Percentiles rank a stretch among this genome's conserved stretches.
phyloP scores from a whole-genome alignment of 2,113 vertebrate species.

The Bos javanicus region DNA sequence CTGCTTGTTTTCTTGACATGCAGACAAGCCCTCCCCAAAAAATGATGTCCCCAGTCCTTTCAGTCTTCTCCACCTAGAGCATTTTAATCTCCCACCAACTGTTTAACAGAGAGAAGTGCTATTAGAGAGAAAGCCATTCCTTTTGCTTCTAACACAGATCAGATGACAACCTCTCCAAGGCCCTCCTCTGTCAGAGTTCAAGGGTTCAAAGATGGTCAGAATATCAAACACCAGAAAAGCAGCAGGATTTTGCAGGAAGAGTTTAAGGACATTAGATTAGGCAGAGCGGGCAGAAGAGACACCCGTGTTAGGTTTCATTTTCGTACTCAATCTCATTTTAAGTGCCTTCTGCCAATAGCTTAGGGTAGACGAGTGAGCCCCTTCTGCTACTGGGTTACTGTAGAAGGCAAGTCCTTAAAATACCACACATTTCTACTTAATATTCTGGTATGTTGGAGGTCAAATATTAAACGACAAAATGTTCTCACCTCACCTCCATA shows the following conservation, averaged over 20 bases:
- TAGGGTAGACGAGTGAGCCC: neutral
- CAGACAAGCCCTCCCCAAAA: constrained; percentile 54
- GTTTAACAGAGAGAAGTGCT: constrained; percentile 88
- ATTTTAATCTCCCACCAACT: constrained; percentile 94
- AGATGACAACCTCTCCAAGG: constrained; percentile 82
- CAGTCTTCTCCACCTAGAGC: constrained; percentile 84
- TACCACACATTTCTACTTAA: neutral
- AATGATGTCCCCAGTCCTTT: constrained; percentile 86
- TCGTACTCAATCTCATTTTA: constrained; percentile 33
- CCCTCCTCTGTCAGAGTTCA: constrained; percentile 83
- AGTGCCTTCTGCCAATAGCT: constrained; percentile 39
- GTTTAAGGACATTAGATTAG: constrained; percentile 76
- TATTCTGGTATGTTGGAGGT: neutral
- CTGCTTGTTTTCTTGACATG: constrained; percentile 80
- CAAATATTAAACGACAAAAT: constrained; percentile 32
- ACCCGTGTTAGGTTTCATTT: constrained; percentile 37
- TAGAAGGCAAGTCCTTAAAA: neutral
- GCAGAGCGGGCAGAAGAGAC: constrained; percentile 40
- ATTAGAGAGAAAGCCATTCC: constrained; percentile 84
- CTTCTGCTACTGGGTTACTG: neutral
- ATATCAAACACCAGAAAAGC: constrained; percentile 77
- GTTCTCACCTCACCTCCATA: neutral
- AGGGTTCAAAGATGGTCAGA: constrained; percentile 84
- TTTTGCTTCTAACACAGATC: constrained; percentile 82
- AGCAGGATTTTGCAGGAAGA: constrained; percentile 74